Base-by-base conservation (phyloP, 2,888 invertebrate species). In the Pecten maximus region DNA sequence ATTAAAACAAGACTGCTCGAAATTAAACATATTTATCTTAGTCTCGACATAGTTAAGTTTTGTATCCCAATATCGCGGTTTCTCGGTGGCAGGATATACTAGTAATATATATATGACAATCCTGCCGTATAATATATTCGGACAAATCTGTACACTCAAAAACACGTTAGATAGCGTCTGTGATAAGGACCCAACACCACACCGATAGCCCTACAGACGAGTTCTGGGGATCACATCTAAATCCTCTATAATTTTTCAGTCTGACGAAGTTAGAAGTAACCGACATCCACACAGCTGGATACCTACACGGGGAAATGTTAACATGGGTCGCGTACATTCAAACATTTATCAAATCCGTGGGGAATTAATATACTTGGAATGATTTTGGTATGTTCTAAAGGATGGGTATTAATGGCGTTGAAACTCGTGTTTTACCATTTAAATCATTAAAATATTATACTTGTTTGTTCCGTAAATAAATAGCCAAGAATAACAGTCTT, bases 301-400 rank as follows among this genome's bases (percentile, higher is more conserved):
- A 28, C 23, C 28, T 35, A 23, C 23, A 74, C 35, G 16, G 35
- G 0, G 35, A 35, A 10, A 28, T 28, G 74, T 74, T 74, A 35
- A 35, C 74, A 74, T 35, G 35, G 35, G 35, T 74, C 74, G 74
- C 10, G 2, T 74, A 35, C 74, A 74, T 74, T 15, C 28, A 74
- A 74, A 74, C 23, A 74, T 74, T 74, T 74, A 74, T 74, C 74
- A 74, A 74, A 74, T 74, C 74, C 35, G 28, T 74, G 74, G 74
- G 35, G 74, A 28, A 74, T 74, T 74, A 74, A 74, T 74, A 6
- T 74, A 74, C 28, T 19, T 12, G 35, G 28, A 74, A 74, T 4
- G 74, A 74, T 35, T 74, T 6, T 1, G 35, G 4, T 28, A 8
- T 35, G 12, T 74, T 74, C 35, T 54, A 23, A 54, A 3, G 54